Evolutionary conservation across 2,888 invertebrate genomes (phyloP), one percentile per base, ranked within the genome.

Genomic region (Cosmia pyralina): DNA sequence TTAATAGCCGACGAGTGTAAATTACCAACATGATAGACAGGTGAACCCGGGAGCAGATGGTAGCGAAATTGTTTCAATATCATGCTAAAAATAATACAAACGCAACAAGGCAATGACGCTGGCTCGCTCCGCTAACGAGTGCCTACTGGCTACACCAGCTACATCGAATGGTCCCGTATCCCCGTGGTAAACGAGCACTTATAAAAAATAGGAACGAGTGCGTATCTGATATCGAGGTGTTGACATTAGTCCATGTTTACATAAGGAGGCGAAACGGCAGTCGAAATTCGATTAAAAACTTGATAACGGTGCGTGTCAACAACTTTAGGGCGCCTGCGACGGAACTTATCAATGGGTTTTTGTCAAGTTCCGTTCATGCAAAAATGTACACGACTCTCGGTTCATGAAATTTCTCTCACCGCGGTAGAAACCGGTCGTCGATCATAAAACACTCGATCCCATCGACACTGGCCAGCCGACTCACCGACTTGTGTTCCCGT

Each of bases 261-360:
- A 88, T 91, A 96, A 91, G 92, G 91, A 94, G 94, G 93, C 95
- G 92, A 95, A 95, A 95, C 96, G 96, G 96, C 95, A 96, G 95
- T 95, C 95, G 89, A 93, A 93, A 93, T 90, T 92, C 93, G 95
- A 95, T 95, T 95, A 95, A 90, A 90, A 90, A 82, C 84, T 84
- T 86, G 95, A 95, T 95, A 95, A 95, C 90, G 88, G 58, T 82
- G 88, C 76, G 84, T 92, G 94, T 94, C 92, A 94, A 94, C 92
- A 94, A 90, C 90, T 92, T 86, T 87, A 88, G 90, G 95, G 94
- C 95, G 94, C 95, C 94, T 91, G 90, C 85, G 85, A 83, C 88
- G 88, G 85, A 85, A 83, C 87, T 92, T 94, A 95, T 95, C 93
- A 91, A 92, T 90, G 90, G 88, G 80, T 90, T 93, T 92, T 86